Conservation (phyloP, 64 coral and sea anemone genomes). For the Porites lutea region DNA sequence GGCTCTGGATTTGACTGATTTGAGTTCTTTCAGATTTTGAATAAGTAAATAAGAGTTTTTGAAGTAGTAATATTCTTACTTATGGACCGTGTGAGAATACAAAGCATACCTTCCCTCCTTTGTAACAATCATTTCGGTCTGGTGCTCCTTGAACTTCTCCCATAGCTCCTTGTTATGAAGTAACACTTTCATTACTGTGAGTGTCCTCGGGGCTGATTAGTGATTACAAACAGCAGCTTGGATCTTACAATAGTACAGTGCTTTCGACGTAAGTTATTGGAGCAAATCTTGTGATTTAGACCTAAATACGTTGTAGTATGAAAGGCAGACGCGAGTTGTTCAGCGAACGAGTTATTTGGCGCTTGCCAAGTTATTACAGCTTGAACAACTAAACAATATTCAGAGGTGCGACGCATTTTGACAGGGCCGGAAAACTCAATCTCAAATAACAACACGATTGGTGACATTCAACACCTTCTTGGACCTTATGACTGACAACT, state of each 20-base stretch:
- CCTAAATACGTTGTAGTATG: not conserved
- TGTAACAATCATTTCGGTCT: conserved; percentile 39
- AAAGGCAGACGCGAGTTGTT: not conserved
- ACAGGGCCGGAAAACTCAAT: conserved; percentile 30
- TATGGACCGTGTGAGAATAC: not conserved
- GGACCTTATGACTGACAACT: not conserved
- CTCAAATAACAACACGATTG: not conserved
- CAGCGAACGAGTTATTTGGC: too few relatives aligned
- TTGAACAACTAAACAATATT: not conserved
- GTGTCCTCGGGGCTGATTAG: not conserved
- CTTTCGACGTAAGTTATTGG: not conserved
- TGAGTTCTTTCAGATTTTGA: too few relatives aligned
- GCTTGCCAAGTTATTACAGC: not conserved
- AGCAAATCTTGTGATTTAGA: not conserved
- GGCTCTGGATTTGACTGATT: too few relatives aligned
- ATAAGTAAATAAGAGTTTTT: too few relatives aligned
- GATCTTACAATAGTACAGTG: not conserved
- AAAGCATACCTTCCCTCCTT: conserved; percentile 29
- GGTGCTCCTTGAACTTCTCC: conserved; percentile 30
- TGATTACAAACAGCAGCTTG: too few relatives aligned
- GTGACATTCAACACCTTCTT: not conserved
- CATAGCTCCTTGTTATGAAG: conserved; percentile 20
- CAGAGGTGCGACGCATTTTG: conserved; percentile 30
- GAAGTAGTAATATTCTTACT: too few relatives aligned
- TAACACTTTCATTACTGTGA: conserved; percentile 10